Evolutionary conservation across 2,113 vertebrate species (phyloP), one percentile per base, ranked within the genome.

Genomic region (Scalopus aquaticus): DNA sequence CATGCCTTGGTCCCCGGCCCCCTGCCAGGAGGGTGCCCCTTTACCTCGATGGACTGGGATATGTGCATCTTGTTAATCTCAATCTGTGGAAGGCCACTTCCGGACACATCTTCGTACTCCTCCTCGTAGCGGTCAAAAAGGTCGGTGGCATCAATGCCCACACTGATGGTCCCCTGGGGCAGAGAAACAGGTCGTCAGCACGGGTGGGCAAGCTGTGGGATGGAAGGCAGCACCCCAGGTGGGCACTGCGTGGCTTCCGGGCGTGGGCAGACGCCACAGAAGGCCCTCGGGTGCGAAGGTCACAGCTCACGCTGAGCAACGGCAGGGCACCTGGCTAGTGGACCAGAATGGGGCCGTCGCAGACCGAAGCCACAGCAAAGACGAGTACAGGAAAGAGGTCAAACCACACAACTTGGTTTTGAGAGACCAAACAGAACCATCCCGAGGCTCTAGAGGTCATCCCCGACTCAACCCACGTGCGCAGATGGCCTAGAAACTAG

Each of bases 31-130:
- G 8, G 46, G 11, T 49, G 46, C 46, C 46, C 2, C 84, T 74
- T 96, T 93, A 99, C 99, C 99, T 99, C 99, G n/a, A 99, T 99
- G 83, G 99, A 99, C 97, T 99, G 99, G 42, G 99, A 99, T 97
- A 99, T 99, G 98, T 99, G 99, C 99, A 99, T 99, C 96, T 98
- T 99, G 98, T 99, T 99, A 93, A 99, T 99, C 98, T 99, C 99
- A 37, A 99, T 98, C 96, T 99, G 99, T 3, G 99, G 99, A 49
- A 99, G 98, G 92, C 98, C 98, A 30, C 99, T 99, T 93, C 97
- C 98, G 0, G 96, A 98, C 80, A 98, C 91, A 17, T 99, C 99
- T 95, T 99, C 99, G 4, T 99, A 99, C 10, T 99, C 99, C 74
- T 99, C 99, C 0, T 99, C 99, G 3, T 99, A 99, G 35, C 97